Conservation (phyloP, 2,113 vertebrate genomes). For the Myodes glareolus region DNA sequence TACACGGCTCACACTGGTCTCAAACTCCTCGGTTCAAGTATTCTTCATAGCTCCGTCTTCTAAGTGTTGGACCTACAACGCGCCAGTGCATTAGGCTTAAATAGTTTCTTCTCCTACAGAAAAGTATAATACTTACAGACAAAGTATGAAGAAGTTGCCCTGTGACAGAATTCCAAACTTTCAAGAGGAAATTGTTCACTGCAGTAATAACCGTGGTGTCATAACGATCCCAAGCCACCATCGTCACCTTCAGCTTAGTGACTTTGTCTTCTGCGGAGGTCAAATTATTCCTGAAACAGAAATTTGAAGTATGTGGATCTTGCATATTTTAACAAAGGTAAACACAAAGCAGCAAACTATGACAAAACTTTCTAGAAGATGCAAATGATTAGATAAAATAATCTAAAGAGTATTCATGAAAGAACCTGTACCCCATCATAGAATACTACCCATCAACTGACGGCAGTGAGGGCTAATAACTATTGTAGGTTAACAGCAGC, state of each 20-base stretch:
- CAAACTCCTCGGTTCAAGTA: not conserved
- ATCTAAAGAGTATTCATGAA: conserved; percentile 28
- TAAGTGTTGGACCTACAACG: not conserved
- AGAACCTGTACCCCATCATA: not conserved
- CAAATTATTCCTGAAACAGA: conserved; percentile 86
- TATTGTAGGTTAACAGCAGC: not conserved
- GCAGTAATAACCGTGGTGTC: conserved; percentile 95
- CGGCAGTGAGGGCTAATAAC: not conserved
- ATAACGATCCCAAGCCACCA: conserved; percentile 97
- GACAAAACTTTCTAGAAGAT: not conserved
- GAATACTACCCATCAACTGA: not conserved
- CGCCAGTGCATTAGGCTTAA: not conserved
- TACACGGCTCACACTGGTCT: not conserved
- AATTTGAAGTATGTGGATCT: conserved; percentile 20
- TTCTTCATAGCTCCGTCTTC: not conserved
- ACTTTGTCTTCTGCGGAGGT: conserved; percentile 93
- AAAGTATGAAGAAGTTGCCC: conserved; percentile 96
- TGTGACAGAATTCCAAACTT: conserved; percentile 94
- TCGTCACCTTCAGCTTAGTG: conserved; percentile 96
- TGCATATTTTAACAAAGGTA: conserved; percentile 39
- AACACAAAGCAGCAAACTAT: conserved; percentile 59
- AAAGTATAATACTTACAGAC: conserved; percentile 89
- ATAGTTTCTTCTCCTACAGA: not conserved
- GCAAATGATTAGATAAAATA: not conserved
- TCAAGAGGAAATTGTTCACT: conserved; percentile 97